Evolutionary conservation across 2,888 invertebrate genomes (phyloP), one percentile per base, ranked within the genome.

Genomic region (Xestia ashworthii): DNA sequence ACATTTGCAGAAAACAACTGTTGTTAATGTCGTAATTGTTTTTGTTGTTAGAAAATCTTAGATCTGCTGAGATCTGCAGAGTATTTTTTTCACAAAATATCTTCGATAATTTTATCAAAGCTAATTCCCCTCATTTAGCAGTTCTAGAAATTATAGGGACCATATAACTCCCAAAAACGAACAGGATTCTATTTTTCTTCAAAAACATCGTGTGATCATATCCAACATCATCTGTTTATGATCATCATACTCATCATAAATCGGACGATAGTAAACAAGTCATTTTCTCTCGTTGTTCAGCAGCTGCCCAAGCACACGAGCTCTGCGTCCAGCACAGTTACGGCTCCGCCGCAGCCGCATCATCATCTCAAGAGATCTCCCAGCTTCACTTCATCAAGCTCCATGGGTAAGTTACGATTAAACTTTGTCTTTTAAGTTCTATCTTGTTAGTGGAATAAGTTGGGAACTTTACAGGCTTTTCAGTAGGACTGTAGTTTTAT

Each of bases 301-400:
- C 89, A 93, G 91, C 80, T 91, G 5, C 87, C 93, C 4, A 95
- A 95, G 82, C 95, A 94, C 87, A 80, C 91, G 0, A 86, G 81
- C 60, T 78, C 91, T 0, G 84, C 85, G 0, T 75, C 88, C 6
- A 89, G 89, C 76, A 89, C 89, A 11, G 86, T 88, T n/a, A 88
- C 89, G 14, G 85, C 90, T 3, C 90, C 92, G 4, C 90, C 90
- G 2, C 90, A 91, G 3, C 93, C 89, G 75, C 94, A 93, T 48
- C 95, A 94, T 50, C 96, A 95, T 79, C 93, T 97, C 72, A 97
- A 97, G 90, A 89, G 97, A 46, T 96, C 96, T 16, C 97, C 97
- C 3, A 96, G 96, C 87, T 96, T 96, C 90, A 90, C 95, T 0
- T 93, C 95, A 0, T 90, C 94, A 4, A 93, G 89, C 32, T 95